phyloP scores from a whole-genome alignment of 2,113 vertebrate genomes.

The Mus musculus region GRCm39 chr3:150058001-150058500 shows the following conservation, averaged over 20 bases:
- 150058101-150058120: slow-evolving; percentile 58
- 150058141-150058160: slow-evolving; percentile 8
- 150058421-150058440: background rate
- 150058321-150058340: background rate
- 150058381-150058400: background rate
- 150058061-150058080: slow-evolving; percentile 79
- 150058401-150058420: background rate
- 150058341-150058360: background rate
- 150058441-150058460: background rate
- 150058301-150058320: slow-evolving; percentile 6
- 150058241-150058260: background rate
- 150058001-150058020: slow-evolving; percentile 75
- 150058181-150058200: slow-evolving; percentile 5
- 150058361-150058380: background rate
- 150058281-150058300: slow-evolving; percentile 19
- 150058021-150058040: slow-evolving; percentile 80
- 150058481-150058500: background rate
- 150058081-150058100: slow-evolving; percentile 75
- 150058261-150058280: slow-evolving; percentile 1
- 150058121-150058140: slow-evolving; percentile 69
- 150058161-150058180: slow-evolving; percentile 3
- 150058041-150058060: slow-evolving; percentile 81
- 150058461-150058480: background rate
- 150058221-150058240: slow-evolving; percentile 28
- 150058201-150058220: background rate